Percentiles rank a stretch among this genome's conserved stretches.
These are phyloP conservation scores for Mus musculus DNA, from an alignment of 2,113 vertebrate genomes.

Conservation along the genomic window GRCm39 chr3:48406501-48407000, in stretches of 20 bases:
- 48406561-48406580: not conserved
- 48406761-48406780: constrained; percentile 26
- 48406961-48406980: not conserved
- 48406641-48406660: not conserved
- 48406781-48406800: not conserved
- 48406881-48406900: constrained; percentile 36
- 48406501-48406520: not conserved
- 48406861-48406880: constrained; percentile 58
- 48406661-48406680: not conserved
- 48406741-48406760: constrained; percentile 44
- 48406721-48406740: constrained; percentile 28
- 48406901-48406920: constrained; percentile 60
- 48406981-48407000: not conserved
- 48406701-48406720: constrained; percentile 36
- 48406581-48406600: not conserved
- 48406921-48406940: constrained; percentile 22
- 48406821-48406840: constrained; percentile 47
- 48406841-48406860: constrained; percentile 57
- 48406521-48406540: not conserved
- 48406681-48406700: constrained; percentile 34
- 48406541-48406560: not conserved
- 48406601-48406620: not conserved
- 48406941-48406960: not conserved
- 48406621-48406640: not conserved
- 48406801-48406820: constrained; percentile 29